Conservation (phyloP, 2,113 vertebrate genomes). For the Pygoscelis antarcticus region DNA sequence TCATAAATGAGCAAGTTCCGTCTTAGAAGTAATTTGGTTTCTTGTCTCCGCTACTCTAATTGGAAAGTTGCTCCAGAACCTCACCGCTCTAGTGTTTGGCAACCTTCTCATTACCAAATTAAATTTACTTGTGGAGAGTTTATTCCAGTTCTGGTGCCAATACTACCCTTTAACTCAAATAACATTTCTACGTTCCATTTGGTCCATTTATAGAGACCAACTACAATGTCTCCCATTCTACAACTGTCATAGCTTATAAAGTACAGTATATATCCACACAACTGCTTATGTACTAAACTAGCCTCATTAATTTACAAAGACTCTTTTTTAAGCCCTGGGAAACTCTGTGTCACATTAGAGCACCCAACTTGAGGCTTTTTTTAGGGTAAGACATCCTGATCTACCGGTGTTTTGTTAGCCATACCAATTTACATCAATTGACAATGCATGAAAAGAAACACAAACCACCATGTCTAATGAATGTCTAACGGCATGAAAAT, state of each 20-base stretch:
- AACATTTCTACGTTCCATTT: neutral
- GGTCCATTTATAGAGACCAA: neutral
- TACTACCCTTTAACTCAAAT: neutral
- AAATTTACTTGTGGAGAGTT: neutral
- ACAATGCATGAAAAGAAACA: neutral
- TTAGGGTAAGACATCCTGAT: neutral
- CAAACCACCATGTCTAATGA: neutral
- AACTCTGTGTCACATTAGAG: neutral
- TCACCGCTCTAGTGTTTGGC: neutral
- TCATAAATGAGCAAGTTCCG: neutral
- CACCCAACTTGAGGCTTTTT: neutral
- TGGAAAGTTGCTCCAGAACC: neutral
- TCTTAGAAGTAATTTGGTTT: neutral
- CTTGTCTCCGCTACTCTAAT: neutral
- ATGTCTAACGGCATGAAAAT: neutral
- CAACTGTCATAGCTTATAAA: neutral
- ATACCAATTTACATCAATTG: neutral
- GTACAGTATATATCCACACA: neutral
- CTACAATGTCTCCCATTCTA: neutral
- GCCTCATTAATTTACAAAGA: neutral
- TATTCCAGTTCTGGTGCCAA: neutral
- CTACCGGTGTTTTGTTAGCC: neutral
- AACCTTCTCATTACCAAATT: neutral
- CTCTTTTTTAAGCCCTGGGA: neutral
- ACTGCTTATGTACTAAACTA: neutral